Conservation (phyloP, 2,113 vertebrate genomes). For the Erinaceus europaeus region DNA sequence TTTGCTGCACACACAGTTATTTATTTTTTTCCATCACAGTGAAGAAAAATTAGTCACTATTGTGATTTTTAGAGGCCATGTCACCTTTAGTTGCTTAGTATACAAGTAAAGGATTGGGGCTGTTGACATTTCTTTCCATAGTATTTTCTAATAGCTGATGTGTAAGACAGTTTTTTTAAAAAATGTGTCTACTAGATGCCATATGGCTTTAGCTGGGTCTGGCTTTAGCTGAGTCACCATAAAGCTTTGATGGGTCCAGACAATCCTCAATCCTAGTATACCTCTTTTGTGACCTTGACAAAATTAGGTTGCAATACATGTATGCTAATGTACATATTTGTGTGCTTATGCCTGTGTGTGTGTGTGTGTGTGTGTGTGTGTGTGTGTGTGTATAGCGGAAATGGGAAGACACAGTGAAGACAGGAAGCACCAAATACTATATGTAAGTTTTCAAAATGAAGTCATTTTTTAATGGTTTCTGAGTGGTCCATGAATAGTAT, state of each 20-base stretch:
- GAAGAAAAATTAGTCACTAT: constrained; percentile 38
- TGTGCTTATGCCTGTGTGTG: no score
- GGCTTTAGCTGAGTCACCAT: background rate
- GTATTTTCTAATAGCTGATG: background rate
- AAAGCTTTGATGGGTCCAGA: background rate
- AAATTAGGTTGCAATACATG: background rate
- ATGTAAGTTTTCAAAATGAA: background rate
- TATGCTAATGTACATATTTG: no score
- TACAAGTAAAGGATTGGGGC: background rate
- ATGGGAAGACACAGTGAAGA: background rate
- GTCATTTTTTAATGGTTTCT: background rate
- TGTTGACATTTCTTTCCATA: background rate
- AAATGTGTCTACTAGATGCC: background rate
- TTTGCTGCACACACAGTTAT: constrained; percentile 22
- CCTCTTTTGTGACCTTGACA: background rate
- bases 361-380: no score
- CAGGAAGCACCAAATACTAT: constrained; percentile 36
- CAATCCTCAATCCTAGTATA: background rate
- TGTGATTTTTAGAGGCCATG: background rate
- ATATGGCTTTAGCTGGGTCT: background rate
- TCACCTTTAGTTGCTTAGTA: background rate
- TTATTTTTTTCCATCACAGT: constrained; percentile 51
- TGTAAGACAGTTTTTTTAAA: background rate
- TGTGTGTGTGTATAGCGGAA: background rate
- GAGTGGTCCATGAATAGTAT: background rate